These are phyloP conservation scores for Syngnathus typhle DNA, from an alignment of 2,113 vertebrate genomes.

Conservation along the genomic window DNA sequence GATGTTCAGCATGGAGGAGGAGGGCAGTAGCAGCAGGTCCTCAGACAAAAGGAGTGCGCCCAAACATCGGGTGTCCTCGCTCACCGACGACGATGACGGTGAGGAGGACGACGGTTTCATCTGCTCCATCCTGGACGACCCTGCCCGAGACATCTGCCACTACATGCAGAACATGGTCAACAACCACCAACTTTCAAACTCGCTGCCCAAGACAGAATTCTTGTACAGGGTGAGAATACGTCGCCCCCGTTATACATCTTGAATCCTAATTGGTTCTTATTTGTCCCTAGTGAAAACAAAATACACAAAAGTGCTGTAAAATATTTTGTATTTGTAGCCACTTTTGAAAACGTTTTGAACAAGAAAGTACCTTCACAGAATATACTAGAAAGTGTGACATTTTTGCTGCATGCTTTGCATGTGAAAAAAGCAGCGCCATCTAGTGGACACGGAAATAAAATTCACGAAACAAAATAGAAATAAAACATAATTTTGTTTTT, in stretches of 20 bases:
- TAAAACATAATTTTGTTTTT: no score
- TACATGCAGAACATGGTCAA: conserved; percentile 67
- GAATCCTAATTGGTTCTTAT: no score
- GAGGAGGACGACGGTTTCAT: conserved; percentile 80
- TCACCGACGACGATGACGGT: conserved; percentile 72
- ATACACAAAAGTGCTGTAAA: no score
- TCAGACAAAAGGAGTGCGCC: conserved; percentile 13
- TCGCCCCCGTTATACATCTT: no score
- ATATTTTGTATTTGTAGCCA: no score
- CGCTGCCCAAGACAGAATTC: conserved; percentile 77
- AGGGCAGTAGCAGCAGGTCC: conserved; percentile 66
- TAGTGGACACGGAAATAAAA: background rate
- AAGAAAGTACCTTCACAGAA: background rate
- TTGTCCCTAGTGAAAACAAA: no score
- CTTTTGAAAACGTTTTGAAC: no score
- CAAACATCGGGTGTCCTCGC: conserved; percentile 22
- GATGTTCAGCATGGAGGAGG: conserved; percentile 91
- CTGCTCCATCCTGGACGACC: conserved; percentile 84
- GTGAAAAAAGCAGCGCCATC: background rate
- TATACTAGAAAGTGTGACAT: background rate
- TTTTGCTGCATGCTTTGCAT: no score
- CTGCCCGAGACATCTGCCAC: conserved; percentile 65
- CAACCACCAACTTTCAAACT: conserved; percentile 68
- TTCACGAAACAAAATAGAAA: no score
- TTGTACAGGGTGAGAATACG: conserved; percentile 74